Base-by-base conservation (phyloP, 1,140 invertebrate species). In the Metaphire vulgaris region DNA sequence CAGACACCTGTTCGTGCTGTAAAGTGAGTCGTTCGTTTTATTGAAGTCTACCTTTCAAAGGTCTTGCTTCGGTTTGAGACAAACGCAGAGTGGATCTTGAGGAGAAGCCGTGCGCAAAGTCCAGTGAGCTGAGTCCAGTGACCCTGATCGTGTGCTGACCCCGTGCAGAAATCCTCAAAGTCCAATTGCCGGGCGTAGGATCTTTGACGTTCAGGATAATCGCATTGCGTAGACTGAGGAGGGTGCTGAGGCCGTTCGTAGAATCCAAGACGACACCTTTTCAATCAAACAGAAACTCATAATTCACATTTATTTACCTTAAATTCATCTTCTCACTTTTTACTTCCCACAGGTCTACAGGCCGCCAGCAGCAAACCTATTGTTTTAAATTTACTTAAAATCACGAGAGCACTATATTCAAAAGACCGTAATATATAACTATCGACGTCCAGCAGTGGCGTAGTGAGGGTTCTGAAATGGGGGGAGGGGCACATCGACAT, bases 31-130 rank as follows among this genome's bases (percentile, higher is more conserved):
- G n/a, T n/a, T n/a, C n/a, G n/a, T n/a, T n/a, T n/a, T n/a, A n/a
- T n/a, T n/a, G n/a, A n/a, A n/a, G 29, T 28, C 77, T 83, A 91
- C 90, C 89, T 86, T 88, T 86, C 6, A 90, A 82, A 29, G 91
- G 91, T 72, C 89, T 83, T 75, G 89, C 87, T 72, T 86, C 87
- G 1, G 90, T 90, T 74, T 89, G 86, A 1, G 82, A 82, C 76
- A 90, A 83, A 68, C 87, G 86, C 2, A 77, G 81, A 0, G 89
- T 88, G 1, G 84, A 85, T n/a, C 87, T 80, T 15, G 89, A 86
- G 6, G 90, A 89, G 83, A 92, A 92, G n/a, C 91, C 90, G 77
- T 90, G 88, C 2, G 87, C 85, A 82, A 92, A 92, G 74, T 85
- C 89, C 14, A 91, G 83, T 41, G 88, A 87, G 68, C 91, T 91